Evolutionary conservation across 1,140 invertebrate species (phyloP), one percentile per base, ranked within the genome.

Genomic region (Probaryconus sp.): DNA sequence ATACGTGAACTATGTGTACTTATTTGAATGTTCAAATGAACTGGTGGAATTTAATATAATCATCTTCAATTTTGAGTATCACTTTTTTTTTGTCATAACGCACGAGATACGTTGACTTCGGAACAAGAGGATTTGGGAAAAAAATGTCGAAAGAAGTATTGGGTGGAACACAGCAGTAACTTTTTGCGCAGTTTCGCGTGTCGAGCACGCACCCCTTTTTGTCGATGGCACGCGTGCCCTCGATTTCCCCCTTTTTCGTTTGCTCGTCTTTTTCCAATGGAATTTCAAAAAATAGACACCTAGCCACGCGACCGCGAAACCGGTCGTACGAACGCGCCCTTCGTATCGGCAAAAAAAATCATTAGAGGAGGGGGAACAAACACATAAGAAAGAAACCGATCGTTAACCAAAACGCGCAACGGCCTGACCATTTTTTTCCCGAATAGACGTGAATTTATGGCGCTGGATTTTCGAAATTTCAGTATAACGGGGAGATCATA

Each of bases 391-490:
- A 58, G 47, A 76, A 69, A 65, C 30, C 40, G 63, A 70, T 65
- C 76, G 67, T 71, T 74, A 71, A 55, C 45, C 42, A 55, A 21
- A 60, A 71, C 65, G 68, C 60, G 71, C 70, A 79, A 79, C 79
- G 61, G 79, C 77, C 76, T 64, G 55, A 47, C 37, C 26, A 63
- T 77, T 82, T 79, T 80, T 78, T 73, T 58, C 24, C 11, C 14
- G 47, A 40, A 48, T 55, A 11, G 65, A 68, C 51, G 38, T 43
- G 43, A 74, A 79, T 69, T 75, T 75, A 69, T 78, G 63, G 55
- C 42, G 20, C 58, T 48, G 68, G 74, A 79, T 83, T 79, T 80
- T 78, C 67, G 76, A 78, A 78, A 78, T 77, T 72, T 75, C 58
- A 76, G 78, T 71, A n/a, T n/a, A 81, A 83, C 72, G 58, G 60